A percentile compares a stretch with the other conserved stretches of the same genome.
Conservation (phyloP, 2,888 invertebrate species). For the Agelastica alni region DNA sequence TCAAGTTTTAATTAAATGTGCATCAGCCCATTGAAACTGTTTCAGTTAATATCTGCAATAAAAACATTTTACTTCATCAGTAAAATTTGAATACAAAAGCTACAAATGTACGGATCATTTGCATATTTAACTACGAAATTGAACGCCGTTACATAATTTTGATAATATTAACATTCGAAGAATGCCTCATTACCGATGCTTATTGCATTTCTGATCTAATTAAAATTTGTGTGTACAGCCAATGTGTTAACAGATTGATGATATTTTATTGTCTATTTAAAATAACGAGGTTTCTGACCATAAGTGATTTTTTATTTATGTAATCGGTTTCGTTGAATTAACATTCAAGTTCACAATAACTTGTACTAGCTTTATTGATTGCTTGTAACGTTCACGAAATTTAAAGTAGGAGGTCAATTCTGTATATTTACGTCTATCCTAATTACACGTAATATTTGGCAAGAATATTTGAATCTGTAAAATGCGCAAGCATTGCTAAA, state of each 20-base stretch:
- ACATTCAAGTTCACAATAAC: not conserved
- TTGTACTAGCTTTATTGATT: too few species aligned
- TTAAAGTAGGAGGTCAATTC: too few species aligned
- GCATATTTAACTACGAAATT: constrained; percentile 9
- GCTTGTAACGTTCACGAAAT: too few species aligned
- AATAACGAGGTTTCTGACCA: not conserved
- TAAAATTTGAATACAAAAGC: constrained; percentile 17
- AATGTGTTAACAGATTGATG: not conserved
- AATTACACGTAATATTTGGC: too few species aligned
- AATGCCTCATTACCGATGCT: constrained; percentile 9
- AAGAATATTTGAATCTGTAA: too few species aligned
- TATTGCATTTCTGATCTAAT: constrained; percentile 1
- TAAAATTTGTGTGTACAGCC: constrained; percentile 2
- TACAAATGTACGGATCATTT: constrained; percentile 8
- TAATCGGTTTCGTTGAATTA: constrained; percentile 1
- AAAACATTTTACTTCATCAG: constrained; percentile 1
- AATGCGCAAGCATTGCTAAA: too few species aligned
- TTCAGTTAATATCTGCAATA: not conserved
- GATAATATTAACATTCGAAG: constrained; percentile 11
- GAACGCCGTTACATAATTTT: constrained; percentile 12
- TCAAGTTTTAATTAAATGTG: not conserved
- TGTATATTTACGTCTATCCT: too few species aligned
- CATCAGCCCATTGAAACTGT: not conserved
- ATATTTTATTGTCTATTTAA: not conserved
- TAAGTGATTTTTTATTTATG: not conserved